These are phyloP conservation scores for Syngnathus typhle DNA, from an alignment of 2,113 vertebrate species.

Conservation along the genomic window DNA sequence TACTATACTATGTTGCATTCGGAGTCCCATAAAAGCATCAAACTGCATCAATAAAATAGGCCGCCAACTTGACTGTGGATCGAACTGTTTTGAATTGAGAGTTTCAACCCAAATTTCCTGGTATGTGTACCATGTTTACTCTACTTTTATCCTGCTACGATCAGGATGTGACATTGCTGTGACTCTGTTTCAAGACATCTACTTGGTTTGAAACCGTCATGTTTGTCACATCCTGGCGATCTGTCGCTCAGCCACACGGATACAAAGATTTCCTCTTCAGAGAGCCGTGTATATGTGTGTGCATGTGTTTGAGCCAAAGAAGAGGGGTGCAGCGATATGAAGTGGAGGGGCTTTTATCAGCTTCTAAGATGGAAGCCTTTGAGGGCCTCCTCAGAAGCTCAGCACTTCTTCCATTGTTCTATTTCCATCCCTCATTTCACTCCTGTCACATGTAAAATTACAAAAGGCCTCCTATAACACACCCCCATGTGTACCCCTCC, in stretches of 20 bases:
- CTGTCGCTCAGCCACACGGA: slow-evolving; percentile 55
- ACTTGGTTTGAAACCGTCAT: slow-evolving; percentile 65
- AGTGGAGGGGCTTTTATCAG: slow-evolving; percentile 71
- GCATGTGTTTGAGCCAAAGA: slow-evolving; percentile 37
- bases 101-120: slow-evolving; percentile 56
- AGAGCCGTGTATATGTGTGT: slow-evolving; percentile 37
- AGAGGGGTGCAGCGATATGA: slow-evolving; percentile 59
- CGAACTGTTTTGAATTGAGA: slow-evolving; percentile 32
- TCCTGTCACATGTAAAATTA: slow-evolving; percentile 74
- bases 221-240: slow-evolving; percentile 65
- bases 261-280: slow-evolving; percentile 59
- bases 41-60: background rate
- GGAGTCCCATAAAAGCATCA: background rate
- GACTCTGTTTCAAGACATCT: slow-evolving; percentile 56
- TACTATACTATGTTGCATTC: background rate
- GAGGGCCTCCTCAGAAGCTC: slow-evolving; percentile 70
- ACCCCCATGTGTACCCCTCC: slow-evolving; percentile 19
- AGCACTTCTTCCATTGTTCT: slow-evolving; percentile 72
- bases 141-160: slow-evolving; percentile 53
- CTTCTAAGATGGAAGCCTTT: slow-evolving; percentile 71
- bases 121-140: slow-evolving; percentile 67
- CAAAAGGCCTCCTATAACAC: slow-evolving; percentile 62
- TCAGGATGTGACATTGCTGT: slow-evolving; percentile 58
- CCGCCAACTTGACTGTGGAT: slow-evolving; percentile 12
- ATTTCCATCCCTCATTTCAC: slow-evolving; percentile 70